Percentiles rank a stretch among this genome's conserved stretches.
Evolutionary conservation across 2,797 vertebrate species (phyloP).

Genomic region (Podarcis siculus): DNA sequence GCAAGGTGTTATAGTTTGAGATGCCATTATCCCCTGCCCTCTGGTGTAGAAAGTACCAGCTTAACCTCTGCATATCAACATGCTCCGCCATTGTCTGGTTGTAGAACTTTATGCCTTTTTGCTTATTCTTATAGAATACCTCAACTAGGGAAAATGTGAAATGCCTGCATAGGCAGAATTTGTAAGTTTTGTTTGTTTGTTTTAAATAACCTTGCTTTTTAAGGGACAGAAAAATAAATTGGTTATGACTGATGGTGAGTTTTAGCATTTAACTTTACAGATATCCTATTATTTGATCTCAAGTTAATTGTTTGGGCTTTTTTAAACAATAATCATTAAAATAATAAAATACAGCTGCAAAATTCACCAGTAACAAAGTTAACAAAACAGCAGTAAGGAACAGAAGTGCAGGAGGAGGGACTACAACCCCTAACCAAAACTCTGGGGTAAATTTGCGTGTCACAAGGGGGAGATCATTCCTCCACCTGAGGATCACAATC

Average conservation of each 20-base stretch:
- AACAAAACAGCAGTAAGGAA: too few species aligned
- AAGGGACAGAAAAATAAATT: not conserved
- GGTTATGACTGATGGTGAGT: not conserved
- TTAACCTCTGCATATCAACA: slow-evolving; percentile 31
- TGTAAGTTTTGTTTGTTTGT: not conserved
- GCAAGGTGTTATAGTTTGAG: slow-evolving; percentile 23
- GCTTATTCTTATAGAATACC: slow-evolving; percentile 13
- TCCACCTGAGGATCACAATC: too few species aligned
- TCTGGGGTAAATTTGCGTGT: too few species aligned
- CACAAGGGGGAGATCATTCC: too few species aligned
- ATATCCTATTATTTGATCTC: not conserved
- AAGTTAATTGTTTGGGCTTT: slow-evolving; percentile 15
- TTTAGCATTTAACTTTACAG: slow-evolving; percentile 24
- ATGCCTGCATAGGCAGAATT: not conserved
- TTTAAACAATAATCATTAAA: not conserved
- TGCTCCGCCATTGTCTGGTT: slow-evolving; percentile 34
- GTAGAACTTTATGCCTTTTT: slow-evolving; percentile 39
- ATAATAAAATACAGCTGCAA: too few species aligned
- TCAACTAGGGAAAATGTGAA: slow-evolving; percentile 21
- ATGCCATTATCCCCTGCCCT: slow-evolving; percentile 25
- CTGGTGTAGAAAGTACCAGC: slow-evolving; percentile 26
- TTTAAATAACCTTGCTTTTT: not conserved
- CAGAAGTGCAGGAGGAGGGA: too few species aligned
- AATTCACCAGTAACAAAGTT: too few species aligned
- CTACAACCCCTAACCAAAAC: too few species aligned